Evolutionary conservation across 2,113 vertebrate genomes (phyloP), one percentile per base, ranked within the genome.

Genomic region (Larimichthys polyactis): DNA sequence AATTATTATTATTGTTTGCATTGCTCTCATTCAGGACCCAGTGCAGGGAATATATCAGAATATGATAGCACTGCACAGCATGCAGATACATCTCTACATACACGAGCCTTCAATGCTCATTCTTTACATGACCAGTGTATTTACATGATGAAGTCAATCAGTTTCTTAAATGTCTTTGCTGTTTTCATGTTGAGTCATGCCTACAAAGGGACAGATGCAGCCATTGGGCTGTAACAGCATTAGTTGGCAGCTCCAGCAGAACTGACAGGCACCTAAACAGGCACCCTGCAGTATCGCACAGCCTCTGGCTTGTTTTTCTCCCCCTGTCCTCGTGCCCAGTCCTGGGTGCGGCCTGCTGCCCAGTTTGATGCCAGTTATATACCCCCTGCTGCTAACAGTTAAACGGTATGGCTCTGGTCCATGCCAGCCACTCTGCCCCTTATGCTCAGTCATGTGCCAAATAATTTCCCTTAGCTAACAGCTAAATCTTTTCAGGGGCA

Each of bases 21-120:
- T 48, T 22, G 14, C 73, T 58, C 27, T 72, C 20, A 1, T 22
- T 43, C 93, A 96, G 96, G 95, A 96, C 95, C 95, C 96, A 95
- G 96, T 97, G 82, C 92, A 96, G 91, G 96, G 97, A 79, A 91
- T 55, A 68, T 74, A 29, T 7, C 63, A 57, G 73, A 49, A 54
- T 71, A 57, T 57, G 78, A 69, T 51, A 5, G 1, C 29, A 64
- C 43, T 49, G 8, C 8, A 46, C 12, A 22, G 22, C 27, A 29
- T 27, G 5, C 16, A 63, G 32, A 46, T 20, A 43, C 43, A 32
- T n/a, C 0, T 44, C 9, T 22, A 19, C 11, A 54, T 22, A 66
- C 27, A 83, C 8, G 12, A 0, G 9, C 19, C 22, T 40, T 54
- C 46, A 36, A 8, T 10, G 43, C 12, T 62, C 22, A 24, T 14